These are phyloP conservation scores for Sebastes miniatus DNA, from an alignment of 2,797 vertebrate genomes.

Conservation along the genomic window DNA sequence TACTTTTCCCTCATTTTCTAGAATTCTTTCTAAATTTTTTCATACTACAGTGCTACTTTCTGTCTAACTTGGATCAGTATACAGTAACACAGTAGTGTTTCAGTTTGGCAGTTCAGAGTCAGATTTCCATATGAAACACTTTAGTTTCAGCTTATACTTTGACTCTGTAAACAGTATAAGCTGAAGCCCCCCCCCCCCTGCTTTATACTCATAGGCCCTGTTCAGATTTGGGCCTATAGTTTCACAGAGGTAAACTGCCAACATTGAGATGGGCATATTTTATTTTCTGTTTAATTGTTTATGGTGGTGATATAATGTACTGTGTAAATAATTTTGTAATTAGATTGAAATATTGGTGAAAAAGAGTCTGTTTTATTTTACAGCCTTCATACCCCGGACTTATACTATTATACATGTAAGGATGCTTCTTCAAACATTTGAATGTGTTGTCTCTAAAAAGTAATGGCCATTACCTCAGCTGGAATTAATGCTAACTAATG, in stretches of 20 bases:
- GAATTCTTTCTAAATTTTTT: neutral
- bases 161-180: neutral
- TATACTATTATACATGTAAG: neutral
- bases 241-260: neutral
- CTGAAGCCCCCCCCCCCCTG: no score
- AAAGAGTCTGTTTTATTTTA: neutral
- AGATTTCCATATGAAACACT: neutral
- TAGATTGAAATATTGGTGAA: neutral
- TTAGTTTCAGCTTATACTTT: neutral
- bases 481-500: neutral
- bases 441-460: neutral
- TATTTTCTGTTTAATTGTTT: neutral
- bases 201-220: neutral
- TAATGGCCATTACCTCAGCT: neutral
- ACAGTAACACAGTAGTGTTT: neutral
- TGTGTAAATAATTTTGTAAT: neutral
- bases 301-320: neutral
- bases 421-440: neutral
- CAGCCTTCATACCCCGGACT: neutral
- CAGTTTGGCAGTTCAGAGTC: neutral
- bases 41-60: neutral
- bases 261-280: neutral
- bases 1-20: neutral
- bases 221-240: neutral
- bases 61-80: neutral